A percentile compares a stretch with the other conserved stretches of the same genome.
Conservation (phyloP, 1,140 invertebrate species). For the Vanessa atalanta region DNA sequence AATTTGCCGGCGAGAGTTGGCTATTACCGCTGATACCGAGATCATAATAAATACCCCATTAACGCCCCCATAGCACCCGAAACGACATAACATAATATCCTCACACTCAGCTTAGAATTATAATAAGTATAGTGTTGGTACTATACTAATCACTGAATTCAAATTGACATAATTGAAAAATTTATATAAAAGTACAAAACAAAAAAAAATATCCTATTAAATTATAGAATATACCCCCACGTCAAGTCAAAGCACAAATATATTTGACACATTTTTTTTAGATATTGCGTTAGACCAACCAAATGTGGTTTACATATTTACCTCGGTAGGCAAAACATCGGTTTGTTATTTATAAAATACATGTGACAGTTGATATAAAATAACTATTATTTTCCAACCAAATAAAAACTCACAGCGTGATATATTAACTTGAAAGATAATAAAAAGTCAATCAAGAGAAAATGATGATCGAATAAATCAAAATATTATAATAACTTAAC, state of each 20-base stretch:
- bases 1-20: slow-evolving; percentile 78
- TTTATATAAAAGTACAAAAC: neutral
- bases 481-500: slow-evolving; percentile 15
- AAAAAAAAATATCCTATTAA: neutral
- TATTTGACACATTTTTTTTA: too few species aligned
- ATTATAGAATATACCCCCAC: neutral
- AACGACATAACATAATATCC: slow-evolving; percentile 61
- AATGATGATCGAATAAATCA: slow-evolving; percentile 3
- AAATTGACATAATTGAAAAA: neutral
- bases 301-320: too few species aligned
- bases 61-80: slow-evolving; percentile 76
- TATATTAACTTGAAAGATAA: too few species aligned
- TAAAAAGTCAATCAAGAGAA: neutral
- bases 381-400: too few species aligned
- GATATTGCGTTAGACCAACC: too few species aligned
- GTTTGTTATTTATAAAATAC: too few species aligned
- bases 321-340: too few species aligned
- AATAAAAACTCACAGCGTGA: too few species aligned
- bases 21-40: slow-evolving; percentile 78
- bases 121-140: slow-evolving; percentile 18
- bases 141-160: slow-evolving; percentile 8
- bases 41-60: slow-evolving; percentile 81
- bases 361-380: too few species aligned
- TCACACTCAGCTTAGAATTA: slow-evolving; percentile 40
- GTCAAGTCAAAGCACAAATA: too few species aligned